These are phyloP conservation scores for Eueides isabella DNA, from an alignment of 1,140 invertebrate species.

Conservation along the genomic window DNA sequence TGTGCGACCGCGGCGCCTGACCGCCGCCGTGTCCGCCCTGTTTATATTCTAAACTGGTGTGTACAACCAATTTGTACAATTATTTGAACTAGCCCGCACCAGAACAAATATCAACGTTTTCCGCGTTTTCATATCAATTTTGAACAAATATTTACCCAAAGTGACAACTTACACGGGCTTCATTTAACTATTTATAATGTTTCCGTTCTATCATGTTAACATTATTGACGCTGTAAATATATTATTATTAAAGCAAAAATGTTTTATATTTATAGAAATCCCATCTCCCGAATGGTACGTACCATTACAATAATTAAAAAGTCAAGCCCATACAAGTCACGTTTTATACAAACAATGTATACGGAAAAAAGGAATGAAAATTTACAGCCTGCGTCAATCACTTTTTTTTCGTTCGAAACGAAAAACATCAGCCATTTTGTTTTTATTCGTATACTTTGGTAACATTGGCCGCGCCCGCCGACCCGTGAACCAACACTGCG, in stretches of 20 bases:
- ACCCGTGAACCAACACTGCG: constrained; percentile 52
- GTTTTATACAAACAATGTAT: constrained; percentile 13
- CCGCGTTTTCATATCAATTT: constrained; percentile 38
- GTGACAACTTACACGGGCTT: constrained; percentile 5
- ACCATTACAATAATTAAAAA: constrained; percentile 8
- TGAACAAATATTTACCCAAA: constrained; percentile 24
- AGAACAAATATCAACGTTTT: constrained; percentile 30
- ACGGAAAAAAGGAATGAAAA: constrained; percentile 35
- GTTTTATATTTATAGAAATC: neutral
- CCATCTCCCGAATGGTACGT: neutral
- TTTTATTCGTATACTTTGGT: constrained; percentile 58
- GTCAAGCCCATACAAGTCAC: constrained; percentile 12
- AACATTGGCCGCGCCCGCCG: constrained; percentile 54
- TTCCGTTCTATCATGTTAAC: neutral
- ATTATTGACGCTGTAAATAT: neutral
- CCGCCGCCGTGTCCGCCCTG: constrained; percentile 45
- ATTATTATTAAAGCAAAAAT: neutral
- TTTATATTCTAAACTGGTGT: constrained; percentile 54
- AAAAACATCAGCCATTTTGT: constrained; percentile 51
- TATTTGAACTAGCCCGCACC: constrained; percentile 50
- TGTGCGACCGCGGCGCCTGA: constrained; percentile 33
- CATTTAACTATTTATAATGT: constrained; percentile 13
- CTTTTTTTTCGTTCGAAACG: constrained; percentile 43
- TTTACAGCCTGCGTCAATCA: constrained; percentile 45
- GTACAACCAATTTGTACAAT: constrained; percentile 61